Evolutionary conservation across 2,113 vertebrate genomes (phyloP), one percentile per base, ranked within the genome.

Genomic region (Philantomba maxwellii): DNA sequence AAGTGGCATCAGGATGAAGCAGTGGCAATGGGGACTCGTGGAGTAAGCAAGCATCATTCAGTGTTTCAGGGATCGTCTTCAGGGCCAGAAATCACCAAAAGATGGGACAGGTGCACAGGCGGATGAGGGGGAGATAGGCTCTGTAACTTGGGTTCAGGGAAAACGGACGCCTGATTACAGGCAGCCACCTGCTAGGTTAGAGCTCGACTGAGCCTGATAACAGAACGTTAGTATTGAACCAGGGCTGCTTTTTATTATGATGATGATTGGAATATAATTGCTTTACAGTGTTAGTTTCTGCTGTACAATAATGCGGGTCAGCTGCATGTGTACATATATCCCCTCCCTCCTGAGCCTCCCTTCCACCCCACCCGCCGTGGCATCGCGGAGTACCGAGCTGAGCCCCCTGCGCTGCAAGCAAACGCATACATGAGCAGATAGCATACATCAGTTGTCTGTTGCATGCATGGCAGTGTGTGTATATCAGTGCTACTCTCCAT

Each of bases 341-440:
- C 12, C 12, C 19, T 39, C 66, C 66, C 19, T 39, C 10, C 19
- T 12, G n/a, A 36, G 66, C n/a, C 10, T 70, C 19, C 19, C 19
- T 70, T 21, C n/a, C 66, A 23, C 9, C 70, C 70, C 36, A 25
- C 0, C 21, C 62, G 9, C 28, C 28, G 7, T 1, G 60, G 25
- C 39, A 0, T 43, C 0, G 39, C 2, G 1, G 12, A 14, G 36
- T 23, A 3, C n/a, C 1, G 66, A 6, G 66, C 36, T 73, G 66
- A 13, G 36, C 66, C 21, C 66, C 2, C 2, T 39, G 5, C 1
- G 10, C 36, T 13, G n/a, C 5, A n/a, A n/a, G n/a, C n/a, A n/a
- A n/a, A n/a, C n/a, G n/a, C n/a, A n/a, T n/a, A n/a, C n/a, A n/a
- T n/a, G n/a, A n/a, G n/a, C n/a, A n/a, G n/a, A n/a, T n/a, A n/a